phyloP scores from a whole-genome alignment of 1,140 invertebrate species.

The Cepaea nemoralis region DNA sequence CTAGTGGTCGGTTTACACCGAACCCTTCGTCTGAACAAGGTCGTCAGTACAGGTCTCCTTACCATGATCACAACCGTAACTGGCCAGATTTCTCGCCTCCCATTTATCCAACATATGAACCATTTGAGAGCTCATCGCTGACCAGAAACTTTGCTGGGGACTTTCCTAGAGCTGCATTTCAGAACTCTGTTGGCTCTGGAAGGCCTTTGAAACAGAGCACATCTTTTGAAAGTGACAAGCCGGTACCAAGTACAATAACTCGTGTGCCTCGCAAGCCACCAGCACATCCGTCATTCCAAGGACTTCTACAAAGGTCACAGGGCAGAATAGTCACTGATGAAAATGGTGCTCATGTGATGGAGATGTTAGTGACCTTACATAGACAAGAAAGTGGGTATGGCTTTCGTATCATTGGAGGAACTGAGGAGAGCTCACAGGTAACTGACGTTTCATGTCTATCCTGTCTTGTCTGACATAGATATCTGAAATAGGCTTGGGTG shows the following conservation, averaged over 20 bases:
- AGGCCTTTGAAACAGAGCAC: slow-evolving; percentile 76
- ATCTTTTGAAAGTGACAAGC: slow-evolving; percentile 78
- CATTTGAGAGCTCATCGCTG: slow-evolving; percentile 43
- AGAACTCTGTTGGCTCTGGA: neutral
- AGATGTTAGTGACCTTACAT: slow-evolving; percentile 85
- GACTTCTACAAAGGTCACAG: slow-evolving; percentile 44
- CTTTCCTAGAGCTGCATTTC: slow-evolving; percentile 30
- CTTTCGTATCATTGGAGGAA: slow-evolving; percentile 97
- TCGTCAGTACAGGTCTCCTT: slow-evolving; percentile 39
- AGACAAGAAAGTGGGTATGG: slow-evolving; percentile 92
- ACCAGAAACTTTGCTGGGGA: slow-evolving; percentile 48
- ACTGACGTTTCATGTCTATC: too few relatives aligned
- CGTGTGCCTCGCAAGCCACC: slow-evolving; percentile 56
- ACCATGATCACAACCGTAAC: slow-evolving; percentile 34
- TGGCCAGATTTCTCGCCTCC: slow-evolving; percentile 49
- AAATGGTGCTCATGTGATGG: slow-evolving; percentile 76
- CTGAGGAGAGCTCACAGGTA: slow-evolving; percentile 95
- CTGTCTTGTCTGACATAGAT: too few relatives aligned
- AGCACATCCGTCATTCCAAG: slow-evolving; percentile 28
- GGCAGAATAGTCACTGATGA: slow-evolving; percentile 45
- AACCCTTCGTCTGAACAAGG: slow-evolving; percentile 50
- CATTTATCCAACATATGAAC: slow-evolving; percentile 23
- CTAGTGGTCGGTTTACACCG: slow-evolving; percentile 50
- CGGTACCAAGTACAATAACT: slow-evolving; percentile 63
- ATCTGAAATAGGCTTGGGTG: too few relatives aligned